These are phyloP conservation scores for Sebastes matsubarae DNA, from an alignment of 2,797 vertebrate species.

Conservation along the genomic window DNA sequence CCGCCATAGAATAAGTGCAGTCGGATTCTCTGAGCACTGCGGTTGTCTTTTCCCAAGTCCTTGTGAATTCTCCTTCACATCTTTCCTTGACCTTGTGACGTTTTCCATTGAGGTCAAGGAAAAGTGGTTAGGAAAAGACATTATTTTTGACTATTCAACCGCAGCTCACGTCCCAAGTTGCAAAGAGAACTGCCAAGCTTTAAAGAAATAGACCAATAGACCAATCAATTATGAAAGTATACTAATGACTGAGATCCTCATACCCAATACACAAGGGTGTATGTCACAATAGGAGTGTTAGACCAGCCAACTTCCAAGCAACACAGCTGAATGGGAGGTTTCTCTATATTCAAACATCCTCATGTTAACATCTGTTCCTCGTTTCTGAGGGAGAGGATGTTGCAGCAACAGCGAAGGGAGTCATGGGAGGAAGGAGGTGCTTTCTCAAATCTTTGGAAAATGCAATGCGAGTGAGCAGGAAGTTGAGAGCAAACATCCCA, in stretches of 20 bases:
- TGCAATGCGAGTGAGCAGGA: constrained; percentile 29
- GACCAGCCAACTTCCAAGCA: not conserved
- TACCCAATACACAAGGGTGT: not conserved
- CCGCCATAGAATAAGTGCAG: not conserved
- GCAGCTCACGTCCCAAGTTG: not conserved
- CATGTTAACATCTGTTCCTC: constrained; percentile 79
- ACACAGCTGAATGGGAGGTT: constrained; percentile 22
- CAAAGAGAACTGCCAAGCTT: not conserved
- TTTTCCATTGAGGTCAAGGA: too few species aligned
- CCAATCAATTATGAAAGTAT: not conserved
- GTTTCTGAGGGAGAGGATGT: constrained; percentile 78
- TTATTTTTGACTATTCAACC: too few species aligned
- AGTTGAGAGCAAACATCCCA: constrained; percentile 33
- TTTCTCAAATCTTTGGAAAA: constrained; percentile 63
- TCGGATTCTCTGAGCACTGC: not conserved
- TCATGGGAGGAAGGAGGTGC: constrained; percentile 27
- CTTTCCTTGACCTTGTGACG: too few species aligned
- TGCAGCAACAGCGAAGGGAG: constrained; percentile 48
- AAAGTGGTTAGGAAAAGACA: too few species aligned
- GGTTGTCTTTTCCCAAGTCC: too few species aligned
- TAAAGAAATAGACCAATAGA: not conserved
- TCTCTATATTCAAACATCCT: constrained; percentile 1
- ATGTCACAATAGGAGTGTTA: not conserved
- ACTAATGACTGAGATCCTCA: not conserved
- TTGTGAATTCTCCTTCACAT: too few species aligned